Evolutionary conservation across 2,113 vertebrate species (phyloP).

Genomic region (Heterochromis multidens): DNA sequence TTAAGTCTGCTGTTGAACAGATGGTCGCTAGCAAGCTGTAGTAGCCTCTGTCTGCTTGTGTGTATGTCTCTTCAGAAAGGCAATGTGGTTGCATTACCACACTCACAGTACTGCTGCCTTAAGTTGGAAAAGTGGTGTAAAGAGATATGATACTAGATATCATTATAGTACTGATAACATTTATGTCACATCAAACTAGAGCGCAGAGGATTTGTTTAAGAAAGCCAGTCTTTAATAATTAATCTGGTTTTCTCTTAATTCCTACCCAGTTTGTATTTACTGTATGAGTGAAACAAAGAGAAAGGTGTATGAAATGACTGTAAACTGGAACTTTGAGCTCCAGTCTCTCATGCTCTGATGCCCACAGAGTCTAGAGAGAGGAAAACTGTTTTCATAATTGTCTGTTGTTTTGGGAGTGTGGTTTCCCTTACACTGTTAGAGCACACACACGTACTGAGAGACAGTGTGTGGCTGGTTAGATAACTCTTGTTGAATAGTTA

Average conservation of each 20-base stretch:
- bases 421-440: neutral
- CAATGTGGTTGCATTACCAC: neutral
- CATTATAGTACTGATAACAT: neutral
- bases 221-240: neutral
- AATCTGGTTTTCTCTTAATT: neutral
- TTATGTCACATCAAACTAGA: neutral
- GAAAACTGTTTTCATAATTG: neutral
- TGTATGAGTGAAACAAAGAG: neutral
- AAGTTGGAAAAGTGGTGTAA: neutral
- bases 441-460: fast-evolving
- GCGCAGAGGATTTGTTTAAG: neutral
- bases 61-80: neutral
- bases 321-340: neutral
- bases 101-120: neutral
- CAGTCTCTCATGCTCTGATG: neutral
- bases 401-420: neutral
- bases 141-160: neutral
- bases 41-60: neutral
- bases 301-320: neutral
- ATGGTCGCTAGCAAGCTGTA: constrained; percentile 37
- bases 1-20: constrained; percentile 59
- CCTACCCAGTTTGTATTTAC: no score
- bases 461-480: neutral
- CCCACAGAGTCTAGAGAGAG: neutral
- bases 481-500: neutral